Evolutionary conservation across 1,140 invertebrate species (phyloP).

Genomic region (Colletes gigas): DNA sequence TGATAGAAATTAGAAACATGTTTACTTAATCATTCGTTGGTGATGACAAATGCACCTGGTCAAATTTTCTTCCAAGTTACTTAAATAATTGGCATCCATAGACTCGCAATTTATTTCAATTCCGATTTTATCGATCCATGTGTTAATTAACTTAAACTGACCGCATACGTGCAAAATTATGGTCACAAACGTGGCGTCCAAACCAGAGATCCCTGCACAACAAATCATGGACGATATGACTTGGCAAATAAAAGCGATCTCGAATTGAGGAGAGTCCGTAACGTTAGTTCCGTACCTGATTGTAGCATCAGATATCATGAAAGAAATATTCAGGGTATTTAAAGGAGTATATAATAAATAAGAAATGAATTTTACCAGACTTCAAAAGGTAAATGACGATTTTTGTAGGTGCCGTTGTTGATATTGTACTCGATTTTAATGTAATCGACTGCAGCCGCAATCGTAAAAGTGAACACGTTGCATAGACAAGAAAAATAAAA

Average conservation of each 20-base stretch:
- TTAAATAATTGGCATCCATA: background rate
- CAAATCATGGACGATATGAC: constrained; percentile 18
- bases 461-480: constrained; percentile 19
- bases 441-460: background rate
- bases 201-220: constrained; percentile 13
- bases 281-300: constrained; percentile 52
- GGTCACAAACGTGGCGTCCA: constrained; percentile 46
- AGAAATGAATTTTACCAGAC: constrained; percentile 40
- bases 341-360: background rate
- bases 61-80: background rate
- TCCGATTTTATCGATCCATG: constrained; percentile 18
- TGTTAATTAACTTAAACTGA: constrained; percentile 48
- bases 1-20: background rate
- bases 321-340: background rate
- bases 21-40: constrained; percentile 37
- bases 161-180: constrained; percentile 51
- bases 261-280: constrained; percentile 29
- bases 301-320: background rate
- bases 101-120: background rate
- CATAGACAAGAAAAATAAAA: constrained; percentile 12
- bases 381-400: constrained; percentile 41
- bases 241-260: constrained; percentile 52
- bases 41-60: constrained; percentile 35
- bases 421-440: background rate
- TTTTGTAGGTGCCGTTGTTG: background rate